Evolutionary conservation across 2,888 invertebrate species (phyloP).

Genomic region (Tholera decimalis): DNA sequence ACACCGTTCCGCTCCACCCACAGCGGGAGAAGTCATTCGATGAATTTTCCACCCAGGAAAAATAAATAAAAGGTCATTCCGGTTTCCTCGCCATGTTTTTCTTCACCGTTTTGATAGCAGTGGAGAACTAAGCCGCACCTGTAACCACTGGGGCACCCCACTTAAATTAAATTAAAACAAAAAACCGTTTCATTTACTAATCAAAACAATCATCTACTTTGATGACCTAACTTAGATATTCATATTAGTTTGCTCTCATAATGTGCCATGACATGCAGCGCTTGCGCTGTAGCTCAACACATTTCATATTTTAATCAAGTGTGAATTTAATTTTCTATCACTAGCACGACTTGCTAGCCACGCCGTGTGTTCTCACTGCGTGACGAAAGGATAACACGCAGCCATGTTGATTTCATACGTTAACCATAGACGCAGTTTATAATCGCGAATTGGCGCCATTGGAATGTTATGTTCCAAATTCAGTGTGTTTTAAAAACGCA

Average conservation of each 20-base stretch:
- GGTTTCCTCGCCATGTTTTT: too few relatives aligned
- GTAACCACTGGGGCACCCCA: too few relatives aligned
- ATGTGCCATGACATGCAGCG: slow-evolving; percentile 18
- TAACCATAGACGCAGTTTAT: slow-evolving; percentile 31
- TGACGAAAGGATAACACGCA: slow-evolving; percentile 49
- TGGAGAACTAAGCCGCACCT: too few relatives aligned
- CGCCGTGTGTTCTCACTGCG: slow-evolving; percentile 7
- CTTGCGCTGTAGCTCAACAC: slow-evolving; percentile 25
- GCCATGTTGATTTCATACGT: slow-evolving; percentile 36
- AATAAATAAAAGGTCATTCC: too few relatives aligned
- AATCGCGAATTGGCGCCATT: slow-evolving; percentile 9
- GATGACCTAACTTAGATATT: not conserved
- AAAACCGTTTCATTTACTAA: not conserved
- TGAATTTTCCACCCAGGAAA: too few relatives aligned
- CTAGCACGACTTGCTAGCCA: slow-evolving; percentile 30
- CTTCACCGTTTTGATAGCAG: too few relatives aligned
- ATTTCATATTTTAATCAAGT: slow-evolving; percentile 40
- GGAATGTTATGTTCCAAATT: slow-evolving; percentile 6
- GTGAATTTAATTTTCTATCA: slow-evolving; percentile 50
- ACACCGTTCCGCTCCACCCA: too few relatives aligned
- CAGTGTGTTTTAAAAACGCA: not conserved
- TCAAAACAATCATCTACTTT: not conserved
- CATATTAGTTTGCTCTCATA: slow-evolving; percentile 11
- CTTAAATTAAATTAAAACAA: not conserved
- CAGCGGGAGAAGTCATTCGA: too few relatives aligned